Conservation (phyloP, 2,888 invertebrate genomes). For the Caenorhabditis uteleia region DNA sequence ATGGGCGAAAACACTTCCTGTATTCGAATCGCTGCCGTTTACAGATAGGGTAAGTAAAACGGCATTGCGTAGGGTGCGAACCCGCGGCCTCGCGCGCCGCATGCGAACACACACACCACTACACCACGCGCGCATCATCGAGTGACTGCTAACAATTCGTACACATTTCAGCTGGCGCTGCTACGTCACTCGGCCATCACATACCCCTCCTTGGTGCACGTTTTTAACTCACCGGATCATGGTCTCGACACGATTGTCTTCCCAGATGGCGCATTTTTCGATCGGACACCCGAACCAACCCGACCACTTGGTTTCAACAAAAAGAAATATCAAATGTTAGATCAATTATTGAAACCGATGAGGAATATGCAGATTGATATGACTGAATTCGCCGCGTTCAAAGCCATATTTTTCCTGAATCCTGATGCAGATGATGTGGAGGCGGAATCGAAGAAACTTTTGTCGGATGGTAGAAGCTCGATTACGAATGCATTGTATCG, state of each 20-base stretch:
- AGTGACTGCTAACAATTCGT: not conserved
- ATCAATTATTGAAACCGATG: conserved; percentile 66
- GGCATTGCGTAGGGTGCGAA: no score
- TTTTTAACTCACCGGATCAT: conserved; percentile 64
- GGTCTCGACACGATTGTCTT: conserved; percentile 66
- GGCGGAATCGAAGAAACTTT: conserved; percentile 42
- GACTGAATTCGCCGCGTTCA: conserved; percentile 67
- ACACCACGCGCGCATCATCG: no score
- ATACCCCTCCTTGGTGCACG: conserved; percentile 67
- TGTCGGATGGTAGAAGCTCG: conserved; percentile 55
- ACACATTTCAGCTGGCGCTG: conserved; percentile 55
- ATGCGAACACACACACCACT: no score
- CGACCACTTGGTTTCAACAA: conserved; percentile 56
- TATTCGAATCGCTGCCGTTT: conserved; percentile 54
- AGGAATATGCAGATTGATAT: conserved; percentile 61
- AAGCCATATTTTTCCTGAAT: conserved; percentile 68
- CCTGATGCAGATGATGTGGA: conserved; percentile 68
- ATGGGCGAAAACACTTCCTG: conserved; percentile 67
- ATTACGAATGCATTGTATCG: conserved; percentile 67
- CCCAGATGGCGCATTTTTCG: conserved; percentile 67
- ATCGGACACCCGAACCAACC: conserved; percentile 59
- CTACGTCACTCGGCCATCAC: conserved; percentile 68
- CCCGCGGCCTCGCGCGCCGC: no score
- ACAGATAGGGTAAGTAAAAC: conserved; percentile 60
- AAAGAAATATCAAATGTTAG: conserved; percentile 65